Evolutionary conservation across 2,888 invertebrate genomes (phyloP).

Genomic region (Suillia variegata): DNA sequence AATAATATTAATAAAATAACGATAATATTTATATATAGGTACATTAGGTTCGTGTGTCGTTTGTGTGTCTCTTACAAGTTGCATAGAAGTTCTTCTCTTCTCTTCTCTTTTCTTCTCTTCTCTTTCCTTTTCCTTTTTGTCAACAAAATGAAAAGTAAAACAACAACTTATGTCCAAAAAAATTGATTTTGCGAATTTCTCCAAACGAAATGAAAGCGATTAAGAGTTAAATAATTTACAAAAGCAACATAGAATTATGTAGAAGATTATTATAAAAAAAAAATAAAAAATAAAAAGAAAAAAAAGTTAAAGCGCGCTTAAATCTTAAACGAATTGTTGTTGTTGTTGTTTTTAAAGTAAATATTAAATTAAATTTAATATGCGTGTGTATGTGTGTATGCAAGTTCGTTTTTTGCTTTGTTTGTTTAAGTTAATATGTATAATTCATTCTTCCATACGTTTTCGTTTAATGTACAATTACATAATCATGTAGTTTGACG

Average conservation of each 20-base stretch:
- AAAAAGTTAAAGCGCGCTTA: not conserved
- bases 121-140: too few species aligned
- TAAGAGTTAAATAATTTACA: too few species aligned
- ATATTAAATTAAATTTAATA: not conserved
- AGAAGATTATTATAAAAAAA: constrained; percentile 1
- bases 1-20: constrained; percentile 2
- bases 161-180: too few species aligned
- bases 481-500: not conserved
- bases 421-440: not conserved
- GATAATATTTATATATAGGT: constrained; percentile 10
- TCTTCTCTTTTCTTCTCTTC: constrained; percentile 10
- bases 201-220: too few species aligned
- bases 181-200: too few species aligned
- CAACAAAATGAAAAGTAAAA: too few species aligned
- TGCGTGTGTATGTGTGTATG: constrained; percentile 5
- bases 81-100: too few species aligned
- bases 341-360: too few species aligned
- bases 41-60: constrained; percentile 8
- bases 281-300: constrained; percentile 3
- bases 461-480: not conserved
- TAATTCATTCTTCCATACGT: not conserved
- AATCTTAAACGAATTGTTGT: too few species aligned
- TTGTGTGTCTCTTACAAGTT: too few species aligned
- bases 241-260: too few species aligned
- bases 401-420: not conserved